Conservation (phyloP, 2,888 invertebrate species). For the Epinotia brunnichana region DNA sequence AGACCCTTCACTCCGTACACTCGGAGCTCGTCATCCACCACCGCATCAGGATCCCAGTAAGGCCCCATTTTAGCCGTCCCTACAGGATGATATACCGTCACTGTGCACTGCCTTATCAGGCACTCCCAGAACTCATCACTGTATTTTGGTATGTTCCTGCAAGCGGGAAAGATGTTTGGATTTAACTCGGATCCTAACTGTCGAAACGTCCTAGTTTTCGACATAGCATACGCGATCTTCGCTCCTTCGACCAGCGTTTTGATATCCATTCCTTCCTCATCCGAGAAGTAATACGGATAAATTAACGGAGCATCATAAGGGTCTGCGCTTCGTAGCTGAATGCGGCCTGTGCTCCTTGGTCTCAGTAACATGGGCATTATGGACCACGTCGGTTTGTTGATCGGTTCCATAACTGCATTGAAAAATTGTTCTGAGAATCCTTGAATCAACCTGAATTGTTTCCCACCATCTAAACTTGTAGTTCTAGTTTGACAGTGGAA, state of each 20-base stretch:
- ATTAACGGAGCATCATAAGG: constrained; percentile 95
- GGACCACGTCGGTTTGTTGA: constrained; percentile 92
- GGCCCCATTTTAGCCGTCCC: constrained; percentile 96
- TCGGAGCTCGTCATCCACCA: constrained; percentile 90
- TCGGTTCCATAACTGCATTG: constrained; percentile 88
- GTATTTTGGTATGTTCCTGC: constrained; percentile 86
- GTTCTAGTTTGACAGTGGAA: constrained; percentile 95
- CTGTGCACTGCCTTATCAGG: constrained; percentile 91
- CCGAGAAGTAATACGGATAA: constrained; percentile 94
- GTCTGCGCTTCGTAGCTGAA: constrained; percentile 91
- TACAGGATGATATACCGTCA: constrained; percentile 93
- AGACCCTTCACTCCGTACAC: constrained; percentile 92
- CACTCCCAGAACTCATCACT: constrained; percentile 94
- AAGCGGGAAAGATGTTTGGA: constrained; percentile 89
- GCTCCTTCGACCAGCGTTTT: constrained; percentile 92
- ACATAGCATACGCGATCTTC: constrained; percentile 91
- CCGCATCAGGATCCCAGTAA: constrained; percentile 92
- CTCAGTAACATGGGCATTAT: constrained; percentile 92
- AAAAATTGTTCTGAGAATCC: constrained; percentile 90
- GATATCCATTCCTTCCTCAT: constrained; percentile 88
- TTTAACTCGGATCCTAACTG: constrained; percentile 88
- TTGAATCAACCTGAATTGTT: constrained; percentile 90
- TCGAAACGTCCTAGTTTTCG: constrained; percentile 90
- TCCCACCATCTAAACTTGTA: constrained; percentile 93
- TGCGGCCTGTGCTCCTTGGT: constrained; percentile 91